Percentiles rank a stretch among this genome's conserved stretches.
Evolutionary conservation across 2,797 vertebrate genomes (phyloP).

Genomic region (Knipowitschia caucasica): DNA sequence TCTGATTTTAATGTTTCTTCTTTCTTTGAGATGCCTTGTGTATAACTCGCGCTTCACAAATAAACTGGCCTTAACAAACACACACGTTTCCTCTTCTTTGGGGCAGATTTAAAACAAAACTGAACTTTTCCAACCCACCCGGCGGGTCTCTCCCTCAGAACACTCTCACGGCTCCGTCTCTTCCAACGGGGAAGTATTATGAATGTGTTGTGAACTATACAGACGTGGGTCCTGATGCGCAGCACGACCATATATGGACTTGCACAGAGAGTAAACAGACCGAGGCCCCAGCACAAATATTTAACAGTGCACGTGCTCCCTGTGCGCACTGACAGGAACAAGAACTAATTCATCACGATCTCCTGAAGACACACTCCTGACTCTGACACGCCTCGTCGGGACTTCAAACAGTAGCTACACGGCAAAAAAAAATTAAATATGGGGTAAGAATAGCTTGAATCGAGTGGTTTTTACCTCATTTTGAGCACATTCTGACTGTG

Average conservation of each 20-base stretch:
- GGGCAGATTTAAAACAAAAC: not conserved
- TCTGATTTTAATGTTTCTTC: too few species aligned
- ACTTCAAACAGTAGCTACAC: not conserved
- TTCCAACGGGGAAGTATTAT: not conserved
- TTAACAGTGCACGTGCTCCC: not conserved
- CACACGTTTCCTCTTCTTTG: not conserved
- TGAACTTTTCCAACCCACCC: not conserved
- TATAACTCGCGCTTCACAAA: too few species aligned
- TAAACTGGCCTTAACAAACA: not conserved
- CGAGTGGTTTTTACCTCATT: too few species aligned
- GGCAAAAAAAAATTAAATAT: too few species aligned
- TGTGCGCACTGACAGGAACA: not conserved
- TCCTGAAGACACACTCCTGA: not conserved
- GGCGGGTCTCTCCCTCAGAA: not conserved
- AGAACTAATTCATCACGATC: not conserved
- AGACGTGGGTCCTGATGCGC: not conserved
- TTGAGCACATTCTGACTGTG: too few species aligned
- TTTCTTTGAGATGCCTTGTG: too few species aligned
- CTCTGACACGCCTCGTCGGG: not conserved
- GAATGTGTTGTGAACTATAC: conserved; percentile 11
- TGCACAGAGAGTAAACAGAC: not conserved
- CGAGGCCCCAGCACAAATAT: conserved; percentile 5
- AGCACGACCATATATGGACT: conserved; percentile 6
- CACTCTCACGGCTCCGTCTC: not conserved
- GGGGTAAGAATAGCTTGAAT: too few species aligned